Evolutionary conservation across 2,797 vertebrate species (phyloP).

Genomic region (Pangasius larnaudii): DNA sequence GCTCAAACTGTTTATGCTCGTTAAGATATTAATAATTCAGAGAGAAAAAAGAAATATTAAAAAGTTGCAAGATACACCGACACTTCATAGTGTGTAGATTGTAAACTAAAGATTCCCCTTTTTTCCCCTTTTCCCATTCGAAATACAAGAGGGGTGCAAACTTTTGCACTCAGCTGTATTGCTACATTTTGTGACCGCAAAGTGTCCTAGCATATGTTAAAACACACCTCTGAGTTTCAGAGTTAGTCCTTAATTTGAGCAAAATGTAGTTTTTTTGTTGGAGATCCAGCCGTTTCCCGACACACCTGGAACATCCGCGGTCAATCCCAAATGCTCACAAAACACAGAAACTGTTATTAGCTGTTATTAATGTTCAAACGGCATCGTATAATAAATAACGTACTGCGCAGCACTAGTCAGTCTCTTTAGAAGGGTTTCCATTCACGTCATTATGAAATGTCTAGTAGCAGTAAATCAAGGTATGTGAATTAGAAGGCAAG

Average conservation of each 20-base stretch:
- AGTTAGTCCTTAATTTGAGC: neutral
- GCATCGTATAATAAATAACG: neutral
- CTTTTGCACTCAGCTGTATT: neutral
- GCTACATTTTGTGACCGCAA: neutral
- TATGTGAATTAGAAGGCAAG: constrained; percentile 17
- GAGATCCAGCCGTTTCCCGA: neutral
- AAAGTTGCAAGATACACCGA: neutral
- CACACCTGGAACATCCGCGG: neutral
- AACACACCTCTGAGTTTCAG: neutral
- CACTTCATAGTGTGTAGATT: neutral
- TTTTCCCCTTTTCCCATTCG: neutral
- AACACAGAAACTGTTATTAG: neutral
- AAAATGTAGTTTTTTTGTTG: neutral
- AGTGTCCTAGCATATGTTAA: neutral
- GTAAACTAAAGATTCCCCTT: neutral
- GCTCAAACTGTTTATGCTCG: neutral
- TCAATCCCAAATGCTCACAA: neutral
- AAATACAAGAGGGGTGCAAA: neutral
- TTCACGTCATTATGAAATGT: neutral
- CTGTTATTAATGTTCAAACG: neutral
- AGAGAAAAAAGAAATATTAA: neutral
- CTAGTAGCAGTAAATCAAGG: constrained; percentile 12
- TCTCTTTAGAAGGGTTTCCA: neutral
- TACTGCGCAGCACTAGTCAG: neutral
- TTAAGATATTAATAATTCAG: neutral